Evolutionary conservation across 2,797 vertebrate species (phyloP).

Genomic region (Malacoctenus gilli): DNA sequence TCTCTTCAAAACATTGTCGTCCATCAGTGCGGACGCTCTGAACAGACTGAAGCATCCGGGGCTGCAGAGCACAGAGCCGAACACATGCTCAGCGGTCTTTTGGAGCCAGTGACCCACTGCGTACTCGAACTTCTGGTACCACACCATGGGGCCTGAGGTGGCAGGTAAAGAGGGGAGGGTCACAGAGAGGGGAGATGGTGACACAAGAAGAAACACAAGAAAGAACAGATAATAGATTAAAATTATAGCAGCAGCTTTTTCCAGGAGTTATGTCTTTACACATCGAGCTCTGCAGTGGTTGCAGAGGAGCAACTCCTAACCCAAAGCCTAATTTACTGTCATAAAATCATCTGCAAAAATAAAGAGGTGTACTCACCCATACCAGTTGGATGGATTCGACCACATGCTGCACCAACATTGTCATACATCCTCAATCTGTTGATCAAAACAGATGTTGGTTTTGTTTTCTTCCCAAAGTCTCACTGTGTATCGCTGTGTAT

Average conservation of each 20-base stretch:
- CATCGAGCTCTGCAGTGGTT: not conserved
- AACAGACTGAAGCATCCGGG: slow-evolving; percentile 87
- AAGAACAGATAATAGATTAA: too few relatives aligned
- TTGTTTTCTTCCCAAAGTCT: too few relatives aligned
- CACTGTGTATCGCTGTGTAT: too few relatives aligned
- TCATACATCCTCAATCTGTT: slow-evolving; percentile 80
- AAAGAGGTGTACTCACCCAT: slow-evolving; percentile 76
- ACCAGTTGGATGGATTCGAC: slow-evolving; percentile 87
- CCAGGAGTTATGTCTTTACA: too few relatives aligned
- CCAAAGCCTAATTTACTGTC: too few relatives aligned
- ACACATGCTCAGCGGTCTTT: slow-evolving; percentile 86
- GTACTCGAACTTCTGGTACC: slow-evolving; percentile 90
- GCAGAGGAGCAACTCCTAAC: not conserved
- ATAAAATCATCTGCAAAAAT: not conserved
- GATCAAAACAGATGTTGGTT: not conserved
- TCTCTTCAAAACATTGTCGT: slow-evolving; percentile 83
- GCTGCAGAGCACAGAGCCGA: slow-evolving; percentile 85
- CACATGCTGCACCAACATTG: slow-evolving; percentile 85
- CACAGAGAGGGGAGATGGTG: not conserved
- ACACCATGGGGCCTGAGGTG: slow-evolving; percentile 84
- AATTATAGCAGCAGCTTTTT: not conserved
- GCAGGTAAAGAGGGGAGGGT: not conserved
- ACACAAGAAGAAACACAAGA: too few relatives aligned
- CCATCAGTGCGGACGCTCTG: slow-evolving; percentile 84
- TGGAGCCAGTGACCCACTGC: slow-evolving; percentile 88